These are phyloP conservation scores for Branchellion lobata DNA, from an alignment of 2,888 invertebrate species.

Conservation along the genomic window DNA sequence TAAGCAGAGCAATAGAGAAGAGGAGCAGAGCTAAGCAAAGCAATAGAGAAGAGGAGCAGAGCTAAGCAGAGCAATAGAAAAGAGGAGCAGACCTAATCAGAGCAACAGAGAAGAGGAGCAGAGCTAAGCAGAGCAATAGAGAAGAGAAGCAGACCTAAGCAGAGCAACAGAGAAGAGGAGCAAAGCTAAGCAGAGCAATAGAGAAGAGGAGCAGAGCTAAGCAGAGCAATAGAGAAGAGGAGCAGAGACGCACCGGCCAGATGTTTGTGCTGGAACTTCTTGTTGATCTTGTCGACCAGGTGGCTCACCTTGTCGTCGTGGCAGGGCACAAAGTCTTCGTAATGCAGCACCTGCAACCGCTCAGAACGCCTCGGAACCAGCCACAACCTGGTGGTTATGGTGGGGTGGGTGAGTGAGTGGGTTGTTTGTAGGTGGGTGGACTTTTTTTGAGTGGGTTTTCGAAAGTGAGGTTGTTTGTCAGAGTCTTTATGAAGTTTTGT, in stretches of 20 bases:
- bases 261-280: conserved; percentile 43
- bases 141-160: too few relatives aligned
- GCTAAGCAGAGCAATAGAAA: too few relatives aligned
- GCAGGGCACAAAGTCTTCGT: conserved; percentile 39
- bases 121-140: neutral
- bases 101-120: neutral
- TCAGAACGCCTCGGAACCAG: conserved; percentile 30
- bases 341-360: conserved; percentile 40
- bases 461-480: too few relatives aligned
- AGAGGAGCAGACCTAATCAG: too few relatives aligned
- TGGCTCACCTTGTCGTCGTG: conserved; percentile 24
- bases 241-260: conserved; percentile 33
- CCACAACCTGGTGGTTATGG: conserved; percentile 39
- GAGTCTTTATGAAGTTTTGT: too few relatives aligned
- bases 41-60: too few relatives aligned
- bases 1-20: too few relatives aligned
- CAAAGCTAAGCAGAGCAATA: neutral
- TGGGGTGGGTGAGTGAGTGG: neutral
- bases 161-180: neutral
- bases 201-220: too few relatives aligned
- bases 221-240: neutral
- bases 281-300: conserved; percentile 39
- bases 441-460: too few relatives aligned
- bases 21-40: too few relatives aligned
- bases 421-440: neutral